Evolutionary conservation across 2,888 invertebrate genomes (phyloP), one percentile per base, ranked within the genome.

Genomic region (Ganaspis brasiliensis): DNA sequence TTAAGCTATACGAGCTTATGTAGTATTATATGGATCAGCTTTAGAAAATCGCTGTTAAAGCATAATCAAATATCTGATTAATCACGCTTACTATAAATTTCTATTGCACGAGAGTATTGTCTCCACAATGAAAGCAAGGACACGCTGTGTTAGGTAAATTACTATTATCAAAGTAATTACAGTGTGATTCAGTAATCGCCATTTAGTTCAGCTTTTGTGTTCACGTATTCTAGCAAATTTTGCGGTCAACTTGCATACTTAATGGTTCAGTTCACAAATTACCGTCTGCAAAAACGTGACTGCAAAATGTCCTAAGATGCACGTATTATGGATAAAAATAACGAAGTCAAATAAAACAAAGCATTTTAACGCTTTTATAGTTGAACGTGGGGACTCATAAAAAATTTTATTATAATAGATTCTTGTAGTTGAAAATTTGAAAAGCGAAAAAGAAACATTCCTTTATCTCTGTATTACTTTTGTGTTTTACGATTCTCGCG

Each of bases 41-140:
- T n/a, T 26, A 8, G 21, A 40, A 49, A 72, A 76, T 72, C 21
- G 31, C n/a, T n/a, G 26, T 40, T 16, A 45, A 16, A 16, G n/a
- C 31, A 31, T 56, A 71, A 49, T 16, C 10, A 21, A 14, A 72
- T 78, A 16, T 72, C 35, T 63, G 63, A 77, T 77, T 77, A 77
- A 76, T 61, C 40, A 76, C 40, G 52, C 19, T 5, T 59, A 56
- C 31, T 26, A 55, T 63, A 63, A 40, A 14, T 40, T 63, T 40
- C 21, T 21, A 63, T 40, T 40, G n/a, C 14, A 63, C 35, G 14
- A 37, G 45, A 45, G 45, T 45, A 61, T 2, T 61, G 10, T 21
- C n/a, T 61, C 14, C 14, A 14, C 21, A 10, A 37, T 5, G 35
- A 35, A 40, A 21, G 35, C 63, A 63, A 37, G 21, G 40, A 40